Evolutionary conservation across 2,888 invertebrate genomes (phyloP).

Genomic region (Chymomyza fuscimana): DNA sequence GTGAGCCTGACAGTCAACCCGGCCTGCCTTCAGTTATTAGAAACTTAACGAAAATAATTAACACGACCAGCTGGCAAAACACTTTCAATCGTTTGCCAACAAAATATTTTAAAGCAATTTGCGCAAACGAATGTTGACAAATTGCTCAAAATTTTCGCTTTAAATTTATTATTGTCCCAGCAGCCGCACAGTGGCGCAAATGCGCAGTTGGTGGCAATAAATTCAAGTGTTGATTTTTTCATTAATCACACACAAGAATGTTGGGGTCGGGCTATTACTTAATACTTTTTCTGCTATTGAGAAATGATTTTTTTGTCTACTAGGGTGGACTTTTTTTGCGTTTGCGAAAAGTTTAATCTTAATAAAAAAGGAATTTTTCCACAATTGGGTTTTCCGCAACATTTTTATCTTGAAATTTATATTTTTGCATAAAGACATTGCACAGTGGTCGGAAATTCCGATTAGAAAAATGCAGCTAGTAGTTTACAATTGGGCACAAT

Average conservation of each 20-base stretch:
- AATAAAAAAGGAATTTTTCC: too few species aligned
- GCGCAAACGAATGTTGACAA: slow-evolving; percentile 45
- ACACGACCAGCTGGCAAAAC: slow-evolving; percentile 49
- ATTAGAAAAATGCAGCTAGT: too few species aligned
- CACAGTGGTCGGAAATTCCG: too few species aligned
- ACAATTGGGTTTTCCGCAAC: too few species aligned
- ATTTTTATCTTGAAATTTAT: too few species aligned
- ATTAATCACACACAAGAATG: neutral
- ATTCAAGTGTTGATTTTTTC: neutral
- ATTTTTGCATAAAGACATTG: too few species aligned
- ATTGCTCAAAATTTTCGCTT: slow-evolving; percentile 49
- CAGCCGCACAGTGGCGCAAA: slow-evolving; percentile 10
- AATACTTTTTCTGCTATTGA: too few species aligned
- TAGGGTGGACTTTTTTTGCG: too few species aligned
- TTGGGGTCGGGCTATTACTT: too few species aligned
- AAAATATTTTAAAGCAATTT: slow-evolving; percentile 40
- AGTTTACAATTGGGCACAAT: too few species aligned
- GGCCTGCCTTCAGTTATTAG: slow-evolving; percentile 67
- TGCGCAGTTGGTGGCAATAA: neutral
- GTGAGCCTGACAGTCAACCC: slow-evolving; percentile 3
- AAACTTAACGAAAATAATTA: slow-evolving; percentile 72
- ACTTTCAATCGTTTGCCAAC: neutral
- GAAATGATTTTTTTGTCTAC: too few species aligned
- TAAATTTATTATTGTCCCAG: slow-evolving; percentile 25
- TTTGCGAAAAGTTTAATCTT: too few species aligned